Evolutionary conservation across 2,888 invertebrate species (phyloP), one percentile per base, ranked within the genome.

Genomic region (Dendrolimus pini): DNA sequence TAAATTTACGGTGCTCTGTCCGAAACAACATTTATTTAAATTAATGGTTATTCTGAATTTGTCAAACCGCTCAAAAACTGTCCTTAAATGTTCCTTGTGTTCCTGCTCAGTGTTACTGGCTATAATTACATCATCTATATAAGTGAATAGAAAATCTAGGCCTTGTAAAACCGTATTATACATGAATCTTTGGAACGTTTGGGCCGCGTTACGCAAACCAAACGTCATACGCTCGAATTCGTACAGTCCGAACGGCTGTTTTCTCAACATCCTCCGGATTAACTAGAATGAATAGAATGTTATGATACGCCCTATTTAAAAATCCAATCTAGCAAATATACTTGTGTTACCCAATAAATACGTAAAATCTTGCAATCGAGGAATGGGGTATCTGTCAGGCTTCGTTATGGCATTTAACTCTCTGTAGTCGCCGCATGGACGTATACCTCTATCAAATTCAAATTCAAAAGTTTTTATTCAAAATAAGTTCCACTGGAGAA

Each of bases 121-220:
- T 18, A 18, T 18, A 18, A 18, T 18, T 1, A 76, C 64, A 57
- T 78, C 78, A 58, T 79, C 77, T 7, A 77, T 63, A 58, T 74
- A 79, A 3, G 58, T 56, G 57, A 64, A 71, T 7, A 62, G 57
- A 57, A 55, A 65, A 9, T 65, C 62, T 14, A 61, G 18, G 0
- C 62, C 61, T 12, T 59, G 54, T 42, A 64, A 56, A 47, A 62
- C 57, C 9, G 57, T 54, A 53, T 61, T 55, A 47, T 65, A 56
- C 59, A 68, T 63, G 41, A 64, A 65, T 8, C 65, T 56, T 56
- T 65, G 66, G 54, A 64, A 68, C 0, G 63, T 61, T 58, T 63
- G 59, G 2, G 59, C 57, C 2, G 59, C 58, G 53, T 63, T 63
- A 0, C 54, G 41, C 7, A 61, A 53, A 1, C 61, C 61, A 52